These are phyloP conservation scores for Hycleus cichorii DNA, from an alignment of 1,140 invertebrate genomes.

Conservation along the genomic window DNA sequence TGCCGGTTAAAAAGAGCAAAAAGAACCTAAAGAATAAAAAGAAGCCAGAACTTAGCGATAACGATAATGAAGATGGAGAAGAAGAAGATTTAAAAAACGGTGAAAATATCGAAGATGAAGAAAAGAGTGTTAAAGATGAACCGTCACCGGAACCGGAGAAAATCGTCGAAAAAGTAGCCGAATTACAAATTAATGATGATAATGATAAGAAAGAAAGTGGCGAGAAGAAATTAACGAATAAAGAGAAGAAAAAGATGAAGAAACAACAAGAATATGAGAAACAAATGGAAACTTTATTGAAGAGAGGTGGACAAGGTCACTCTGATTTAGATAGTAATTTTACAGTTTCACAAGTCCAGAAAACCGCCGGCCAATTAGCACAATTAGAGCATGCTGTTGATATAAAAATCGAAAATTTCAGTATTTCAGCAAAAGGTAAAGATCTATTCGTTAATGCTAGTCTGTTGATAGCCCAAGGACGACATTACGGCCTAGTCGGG, in stretches of 20 bases:
- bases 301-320: constrained; percentile 80
- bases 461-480: constrained; percentile 85
- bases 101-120: constrained; percentile 1
- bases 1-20: constrained; percentile 30
- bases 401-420: constrained; percentile 98
- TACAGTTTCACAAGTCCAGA: constrained; percentile 90
- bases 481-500: constrained; percentile 95
- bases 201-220: constrained; percentile 12
- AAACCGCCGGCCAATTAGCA: constrained; percentile 72
- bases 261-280: constrained; percentile 89
- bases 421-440: constrained; percentile 94
- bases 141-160: constrained; percentile 9
- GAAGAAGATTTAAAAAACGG: background rate
- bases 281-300: constrained; percentile 80
- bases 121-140: background rate
- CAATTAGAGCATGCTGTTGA: constrained; percentile 92
- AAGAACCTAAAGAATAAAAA: constrained; percentile 43
- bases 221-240: constrained; percentile 80
- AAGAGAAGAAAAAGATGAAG: constrained; percentile 91
- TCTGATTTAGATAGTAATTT: constrained; percentile 90
- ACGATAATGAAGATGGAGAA: background rate
- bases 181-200: constrained; percentile 21
- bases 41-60: constrained; percentile 34
- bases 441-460: constrained; percentile 97
- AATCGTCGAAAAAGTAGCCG: constrained; percentile 24